A percentile compares a stretch with the other conserved stretches of the same genome.
These are phyloP conservation scores for Galeopterus variegatus DNA, from an alignment of 2,113 vertebrate genomes.

Conservation along the genomic window DNA sequence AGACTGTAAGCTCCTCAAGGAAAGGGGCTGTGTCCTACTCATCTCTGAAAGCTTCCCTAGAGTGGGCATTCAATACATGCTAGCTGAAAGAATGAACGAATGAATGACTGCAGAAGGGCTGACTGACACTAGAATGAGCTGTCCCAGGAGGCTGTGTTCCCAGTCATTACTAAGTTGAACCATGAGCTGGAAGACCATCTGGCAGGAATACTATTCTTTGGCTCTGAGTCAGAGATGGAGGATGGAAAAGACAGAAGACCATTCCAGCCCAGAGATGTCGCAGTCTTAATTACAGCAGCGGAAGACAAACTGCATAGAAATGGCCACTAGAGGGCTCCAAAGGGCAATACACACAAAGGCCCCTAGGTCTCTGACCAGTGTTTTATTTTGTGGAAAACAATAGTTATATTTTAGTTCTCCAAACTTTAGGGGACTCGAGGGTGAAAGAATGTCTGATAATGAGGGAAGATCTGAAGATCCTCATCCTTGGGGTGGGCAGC, in stretches of 20 bases:
- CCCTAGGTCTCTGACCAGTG: neutral
- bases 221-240: neutral
- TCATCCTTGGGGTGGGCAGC: neutral
- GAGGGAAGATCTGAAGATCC: neutral
- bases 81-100: neutral
- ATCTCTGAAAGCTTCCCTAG: neutral
- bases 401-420: conserved; percentile 22
- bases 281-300: neutral
- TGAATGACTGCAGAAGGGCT: neutral
- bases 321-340: conserved; percentile 7
- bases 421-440: conserved; percentile 46
- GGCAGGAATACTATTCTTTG: neutral
- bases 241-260: neutral
- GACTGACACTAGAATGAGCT: neutral
- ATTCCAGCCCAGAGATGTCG: neutral
- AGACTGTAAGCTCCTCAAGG: neutral
- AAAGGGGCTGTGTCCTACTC: neutral
- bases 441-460: neutral
- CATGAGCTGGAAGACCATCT: neutral
- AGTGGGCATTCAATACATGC: neutral
- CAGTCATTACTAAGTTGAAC: neutral
- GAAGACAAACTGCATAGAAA: neutral
- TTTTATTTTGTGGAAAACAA: neutral
- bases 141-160: neutral
- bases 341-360: neutral